phyloP scores from a whole-genome alignment of 2,113 vertebrate genomes.

The Oryzias celebensis region DNA sequence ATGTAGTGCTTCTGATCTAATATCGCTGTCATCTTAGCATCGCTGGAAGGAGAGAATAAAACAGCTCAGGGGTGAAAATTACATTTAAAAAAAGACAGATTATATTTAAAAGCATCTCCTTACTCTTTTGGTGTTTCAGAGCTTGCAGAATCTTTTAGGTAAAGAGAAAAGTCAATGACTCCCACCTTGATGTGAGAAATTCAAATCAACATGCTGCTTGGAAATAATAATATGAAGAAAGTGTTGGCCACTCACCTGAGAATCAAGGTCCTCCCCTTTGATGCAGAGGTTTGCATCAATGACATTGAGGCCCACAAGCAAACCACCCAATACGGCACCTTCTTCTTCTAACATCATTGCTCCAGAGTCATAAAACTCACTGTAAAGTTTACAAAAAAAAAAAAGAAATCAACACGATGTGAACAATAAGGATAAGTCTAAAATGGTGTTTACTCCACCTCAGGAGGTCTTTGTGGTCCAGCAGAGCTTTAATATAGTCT shows the following conservation, averaged over 20 bases:
- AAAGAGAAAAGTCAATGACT: slow-evolving; percentile 96
- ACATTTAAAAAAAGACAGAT: neutral
- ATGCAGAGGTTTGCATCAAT: slow-evolving; percentile 98
- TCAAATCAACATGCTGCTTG: neutral
- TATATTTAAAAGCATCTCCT: slow-evolving; percentile 54
- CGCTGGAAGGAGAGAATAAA: slow-evolving; percentile 60
- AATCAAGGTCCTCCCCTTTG: slow-evolving; percentile 98
- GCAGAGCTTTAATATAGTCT: slow-evolving; percentile 91
- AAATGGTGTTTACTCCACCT: slow-evolving; percentile 74
- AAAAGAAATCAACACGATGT: neutral
- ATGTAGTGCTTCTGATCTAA: slow-evolving; percentile 99
- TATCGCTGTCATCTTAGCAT: slow-evolving; percentile 89
- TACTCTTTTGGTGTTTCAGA: slow-evolving; percentile 86
- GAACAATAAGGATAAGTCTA: neutral
- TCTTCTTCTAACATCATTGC: slow-evolving; percentile 95
- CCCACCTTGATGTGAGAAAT: slow-evolving; percentile 80
- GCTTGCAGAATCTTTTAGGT: slow-evolving; percentile 87
- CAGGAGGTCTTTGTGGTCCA: slow-evolving; percentile 89
- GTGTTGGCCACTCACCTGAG: slow-evolving; percentile 82
- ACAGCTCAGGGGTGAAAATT: neutral
- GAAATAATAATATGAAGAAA: neutral
- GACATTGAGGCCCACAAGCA: slow-evolving; percentile 94
- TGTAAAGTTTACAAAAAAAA: slow-evolving; percentile 40
- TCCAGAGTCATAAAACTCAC: slow-evolving; percentile 95
- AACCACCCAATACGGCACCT: slow-evolving; percentile 90